Evolutionary conservation across 1,140 invertebrate species (phyloP).

Genomic region (Mycetomoellerius zeteki): DNA sequence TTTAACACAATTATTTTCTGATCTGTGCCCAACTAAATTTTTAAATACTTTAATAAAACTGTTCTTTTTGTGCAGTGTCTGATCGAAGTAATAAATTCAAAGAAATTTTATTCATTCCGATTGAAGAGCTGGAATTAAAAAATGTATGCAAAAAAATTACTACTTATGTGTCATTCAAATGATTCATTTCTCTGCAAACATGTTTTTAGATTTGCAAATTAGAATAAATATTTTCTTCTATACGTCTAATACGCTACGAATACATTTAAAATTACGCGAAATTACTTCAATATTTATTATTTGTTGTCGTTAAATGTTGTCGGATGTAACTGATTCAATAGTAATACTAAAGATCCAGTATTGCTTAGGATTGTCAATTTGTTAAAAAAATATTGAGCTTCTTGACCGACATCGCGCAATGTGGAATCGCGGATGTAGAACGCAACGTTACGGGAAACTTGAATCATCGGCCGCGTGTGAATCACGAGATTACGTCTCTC

Average conservation of each 20-base stretch:
- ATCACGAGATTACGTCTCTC: constrained; percentile 68
- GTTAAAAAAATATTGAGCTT: not conserved
- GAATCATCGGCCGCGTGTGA: constrained; percentile 74
- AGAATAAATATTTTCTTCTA: not conserved
- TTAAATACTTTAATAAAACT: no score
- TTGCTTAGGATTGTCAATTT: not conserved
- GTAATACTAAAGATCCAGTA: not conserved
- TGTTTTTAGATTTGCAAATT: not conserved
- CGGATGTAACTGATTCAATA: not conserved
- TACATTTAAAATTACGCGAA: not conserved
- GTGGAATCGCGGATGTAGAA: constrained; percentile 41
- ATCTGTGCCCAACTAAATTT: no score
- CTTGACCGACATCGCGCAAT: constrained; percentile 6
- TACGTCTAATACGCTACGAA: not conserved
- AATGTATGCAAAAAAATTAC: not conserved
- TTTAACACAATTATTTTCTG: no score
- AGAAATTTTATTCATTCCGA: not conserved
- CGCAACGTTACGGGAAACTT: constrained; percentile 69
- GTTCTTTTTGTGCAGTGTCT: no score
- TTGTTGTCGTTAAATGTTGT: not conserved
- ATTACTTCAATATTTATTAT: not conserved
- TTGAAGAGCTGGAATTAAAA: not conserved
- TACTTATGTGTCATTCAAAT: not conserved
- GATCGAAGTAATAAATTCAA: not conserved
- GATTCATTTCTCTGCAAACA: constrained; percentile 8